Conservation (phyloP, 2,113 vertebrate genomes). For the Sus scrofa region T2T-Sscrofa CM000812.6:36686501-36687000, state of each 20-base stretch:
- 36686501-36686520: neutral
- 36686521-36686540: neutral
- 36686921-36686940: neutral
- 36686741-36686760: neutral
- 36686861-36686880: neutral
- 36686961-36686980: neutral
- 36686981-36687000: neutral
- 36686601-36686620: neutral
- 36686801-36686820: neutral
- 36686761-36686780: neutral
- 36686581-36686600: neutral
- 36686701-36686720: neutral
- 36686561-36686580: neutral
- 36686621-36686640: neutral
- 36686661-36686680: neutral
- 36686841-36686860: neutral
- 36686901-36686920: neutral
- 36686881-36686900: neutral
- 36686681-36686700: neutral
- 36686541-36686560: neutral
- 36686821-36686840: neutral
- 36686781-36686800: neutral
- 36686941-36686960: slow-evolving; percentile 28
- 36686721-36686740: neutral
- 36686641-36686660: neutral